Evolutionary conservation across 2,113 vertebrate genomes (phyloP).

Genomic region (Terrapene triunguis): DNA sequence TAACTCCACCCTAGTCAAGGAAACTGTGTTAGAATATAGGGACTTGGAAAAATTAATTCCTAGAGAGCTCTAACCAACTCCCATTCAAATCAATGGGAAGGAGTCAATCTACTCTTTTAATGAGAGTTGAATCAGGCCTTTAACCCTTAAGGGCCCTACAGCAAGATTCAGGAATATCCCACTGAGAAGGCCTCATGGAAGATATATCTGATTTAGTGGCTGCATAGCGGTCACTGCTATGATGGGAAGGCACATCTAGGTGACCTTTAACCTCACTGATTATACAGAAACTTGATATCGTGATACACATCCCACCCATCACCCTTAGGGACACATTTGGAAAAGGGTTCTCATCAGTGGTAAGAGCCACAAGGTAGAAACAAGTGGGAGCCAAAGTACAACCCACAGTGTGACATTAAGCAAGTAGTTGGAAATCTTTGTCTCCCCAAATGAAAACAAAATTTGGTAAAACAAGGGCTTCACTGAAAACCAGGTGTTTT

Average conservation of each 20-base stretch:
- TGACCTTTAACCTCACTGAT: not conserved
- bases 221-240: not conserved
- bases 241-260: not conserved
- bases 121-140: not conserved
- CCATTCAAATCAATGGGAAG: not conserved
- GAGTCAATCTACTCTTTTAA: not conserved
- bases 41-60: not conserved
- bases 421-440: not conserved
- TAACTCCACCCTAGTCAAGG: not conserved
- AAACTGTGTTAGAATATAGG: not conserved
- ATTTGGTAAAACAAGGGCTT: not conserved
- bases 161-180: not conserved
- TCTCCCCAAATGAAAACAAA: not conserved
- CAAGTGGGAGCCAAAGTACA: not conserved
- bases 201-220: not conserved
- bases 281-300: not conserved
- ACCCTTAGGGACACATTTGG: not conserved
- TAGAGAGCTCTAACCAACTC: not conserved
- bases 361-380: not conserved
- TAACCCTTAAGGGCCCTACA: not conserved
- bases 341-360: accelerated
- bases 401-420: not conserved
- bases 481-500: not conserved
- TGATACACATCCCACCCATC: not conserved
- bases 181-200: not conserved